Evolutionary conservation across 2,113 vertebrate genomes (phyloP).

Genomic region (Saguinus imperator): DNA sequence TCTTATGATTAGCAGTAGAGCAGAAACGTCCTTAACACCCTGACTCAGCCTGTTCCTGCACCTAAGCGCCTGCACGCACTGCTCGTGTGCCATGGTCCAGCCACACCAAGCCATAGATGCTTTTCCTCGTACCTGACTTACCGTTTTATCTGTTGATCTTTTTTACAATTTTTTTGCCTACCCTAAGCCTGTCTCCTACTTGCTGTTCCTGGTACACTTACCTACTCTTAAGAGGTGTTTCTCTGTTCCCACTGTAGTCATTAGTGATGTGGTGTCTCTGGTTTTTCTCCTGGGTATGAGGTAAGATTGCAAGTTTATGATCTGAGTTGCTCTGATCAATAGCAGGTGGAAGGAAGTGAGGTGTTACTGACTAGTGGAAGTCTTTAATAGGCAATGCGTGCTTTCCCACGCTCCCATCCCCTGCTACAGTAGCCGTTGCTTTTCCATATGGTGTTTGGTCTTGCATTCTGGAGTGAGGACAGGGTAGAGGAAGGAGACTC

Average conservation of each 20-base stretch:
- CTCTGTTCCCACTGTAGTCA: background rate
- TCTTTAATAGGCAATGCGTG: accelerated
- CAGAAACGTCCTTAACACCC: accelerated
- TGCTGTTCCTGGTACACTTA: no score
- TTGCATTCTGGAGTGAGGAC: background rate
- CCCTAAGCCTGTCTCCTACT: background rate
- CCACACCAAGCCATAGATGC: accelerated
- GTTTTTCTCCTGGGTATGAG: background rate
- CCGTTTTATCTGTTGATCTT: no score
- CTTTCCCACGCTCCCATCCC: no score
- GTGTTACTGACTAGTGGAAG: no score
- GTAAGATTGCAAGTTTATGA: background rate
- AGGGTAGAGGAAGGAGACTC: background rate
- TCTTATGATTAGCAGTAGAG: accelerated
- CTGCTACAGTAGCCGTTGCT: accelerated
- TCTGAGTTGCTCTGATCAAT: background rate
- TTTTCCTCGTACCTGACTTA: no score
- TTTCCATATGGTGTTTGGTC: accelerated
- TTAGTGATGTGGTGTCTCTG: background rate
- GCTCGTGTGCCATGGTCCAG: accelerated
- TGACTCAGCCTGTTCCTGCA: accelerated
- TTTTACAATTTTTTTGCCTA: background rate
- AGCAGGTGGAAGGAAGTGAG: background rate
- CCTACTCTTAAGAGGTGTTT: background rate
- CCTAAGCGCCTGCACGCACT: background rate